Conservation (phyloP, 2,888 invertebrate species). For the Caenorhabditis doughertyi region DNA sequence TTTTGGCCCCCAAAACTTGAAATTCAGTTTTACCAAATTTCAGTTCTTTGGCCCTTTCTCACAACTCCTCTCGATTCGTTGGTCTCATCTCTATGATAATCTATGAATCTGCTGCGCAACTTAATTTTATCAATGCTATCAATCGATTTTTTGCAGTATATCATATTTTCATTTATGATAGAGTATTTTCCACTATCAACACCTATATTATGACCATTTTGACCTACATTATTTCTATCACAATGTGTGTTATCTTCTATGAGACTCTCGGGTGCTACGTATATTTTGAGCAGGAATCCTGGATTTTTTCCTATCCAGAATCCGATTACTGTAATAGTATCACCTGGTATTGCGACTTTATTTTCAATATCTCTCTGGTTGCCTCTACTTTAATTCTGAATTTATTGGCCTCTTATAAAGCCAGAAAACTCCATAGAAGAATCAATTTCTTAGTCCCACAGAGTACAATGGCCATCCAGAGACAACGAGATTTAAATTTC, state of each 20-base stretch:
- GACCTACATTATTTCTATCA: not conserved
- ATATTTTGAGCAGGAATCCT: not conserved
- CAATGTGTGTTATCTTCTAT: constrained; percentile 6
- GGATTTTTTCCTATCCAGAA: constrained; percentile 28
- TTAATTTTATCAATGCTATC: constrained; percentile 3
- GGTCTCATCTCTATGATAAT: constrained; percentile 4
- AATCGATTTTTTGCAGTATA: constrained; percentile 15
- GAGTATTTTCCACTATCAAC: constrained; percentile 12
- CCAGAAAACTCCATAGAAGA: constrained; percentile 9
- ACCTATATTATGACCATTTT: constrained; percentile 1
- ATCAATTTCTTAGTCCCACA: not conserved
- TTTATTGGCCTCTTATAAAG: constrained; percentile 10
- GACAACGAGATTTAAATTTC: constrained; percentile 18
- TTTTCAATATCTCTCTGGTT: constrained; percentile 19
- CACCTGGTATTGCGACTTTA: constrained; percentile 24
- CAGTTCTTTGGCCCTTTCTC: constrained; percentile 1
- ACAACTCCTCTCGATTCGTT: constrained; percentile 1
- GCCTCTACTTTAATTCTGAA: constrained; percentile 5
- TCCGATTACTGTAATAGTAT: not conserved
- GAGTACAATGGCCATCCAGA: not conserved
- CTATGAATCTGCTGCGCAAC: constrained; percentile 10
- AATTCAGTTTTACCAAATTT: too few relatives aligned
- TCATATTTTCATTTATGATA: constrained; percentile 1
- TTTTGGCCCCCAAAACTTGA: too few relatives aligned
- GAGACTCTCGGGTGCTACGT: constrained; percentile 19